Percentiles rank a stretch among this genome's conserved stretches.
phyloP scores from a whole-genome alignment of 2,113 vertebrate species.

The Vulpes lagopus region DNA sequence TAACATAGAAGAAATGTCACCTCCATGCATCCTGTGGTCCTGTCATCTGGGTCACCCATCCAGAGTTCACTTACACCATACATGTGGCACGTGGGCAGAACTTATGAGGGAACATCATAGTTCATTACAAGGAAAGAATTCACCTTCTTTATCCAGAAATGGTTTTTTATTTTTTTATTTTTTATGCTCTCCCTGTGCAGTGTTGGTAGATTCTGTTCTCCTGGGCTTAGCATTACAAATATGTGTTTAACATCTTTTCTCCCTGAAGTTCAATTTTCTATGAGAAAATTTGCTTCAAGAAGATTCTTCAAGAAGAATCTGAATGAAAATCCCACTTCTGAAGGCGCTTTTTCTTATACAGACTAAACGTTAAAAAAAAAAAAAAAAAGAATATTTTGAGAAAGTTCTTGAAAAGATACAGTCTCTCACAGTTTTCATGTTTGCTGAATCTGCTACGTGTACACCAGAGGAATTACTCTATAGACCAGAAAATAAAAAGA shows the following conservation, averaged over 20 bases:
- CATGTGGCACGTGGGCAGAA: neutral
- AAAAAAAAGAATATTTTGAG: neutral
- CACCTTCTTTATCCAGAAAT: neutral
- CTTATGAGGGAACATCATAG: neutral
- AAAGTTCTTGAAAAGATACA: neutral
- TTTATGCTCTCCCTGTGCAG: neutral
- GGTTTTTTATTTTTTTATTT: too few species aligned
- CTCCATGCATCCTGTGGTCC: neutral
- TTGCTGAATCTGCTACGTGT: neutral
- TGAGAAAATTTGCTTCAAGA: conserved; percentile 26
- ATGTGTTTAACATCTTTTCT: conserved; percentile 32
- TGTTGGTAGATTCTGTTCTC: neutral
- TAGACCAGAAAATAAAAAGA: neutral
- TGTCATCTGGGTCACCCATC: neutral
- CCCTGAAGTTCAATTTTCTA: conserved; percentile 27
- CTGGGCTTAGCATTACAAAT: neutral
- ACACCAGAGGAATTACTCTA: neutral
- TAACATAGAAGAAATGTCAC: neutral
- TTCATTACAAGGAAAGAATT: neutral
- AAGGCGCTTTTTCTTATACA: neutral
- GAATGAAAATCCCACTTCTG: neutral
- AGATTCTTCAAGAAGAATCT: conserved; percentile 35
- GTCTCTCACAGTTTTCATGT: neutral
- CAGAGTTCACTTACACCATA: neutral
- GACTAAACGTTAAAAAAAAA: neutral